phyloP scores from a whole-genome alignment of 2,113 vertebrate species.

The Chaetodon auriga region DNA sequence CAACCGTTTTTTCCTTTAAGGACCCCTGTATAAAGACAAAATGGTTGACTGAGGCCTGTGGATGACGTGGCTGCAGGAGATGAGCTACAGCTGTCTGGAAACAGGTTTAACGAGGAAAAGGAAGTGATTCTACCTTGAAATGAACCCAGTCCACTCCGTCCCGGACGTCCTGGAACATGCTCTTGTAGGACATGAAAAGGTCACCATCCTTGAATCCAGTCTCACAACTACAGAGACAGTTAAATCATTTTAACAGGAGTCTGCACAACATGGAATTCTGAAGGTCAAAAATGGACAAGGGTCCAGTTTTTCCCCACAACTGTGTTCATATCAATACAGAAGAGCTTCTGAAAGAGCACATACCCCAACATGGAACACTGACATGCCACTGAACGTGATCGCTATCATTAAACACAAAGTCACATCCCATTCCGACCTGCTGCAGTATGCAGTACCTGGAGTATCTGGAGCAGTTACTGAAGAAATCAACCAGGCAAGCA shows the following conservation, averaged over 20 bases:
- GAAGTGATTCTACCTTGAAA: conserved; percentile 86
- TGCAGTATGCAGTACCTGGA: conserved; percentile 84
- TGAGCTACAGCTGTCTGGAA: not conserved
- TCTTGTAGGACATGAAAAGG: conserved; percentile 98
- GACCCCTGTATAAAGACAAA: conserved; percentile 86
- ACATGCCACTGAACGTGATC: not conserved
- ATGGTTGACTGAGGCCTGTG: not conserved
- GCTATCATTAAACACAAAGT: not conserved
- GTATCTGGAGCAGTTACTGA: conserved; percentile 95
- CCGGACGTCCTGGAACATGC: conserved; percentile 97
- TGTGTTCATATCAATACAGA: not conserved
- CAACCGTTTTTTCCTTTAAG: conserved; percentile 96
- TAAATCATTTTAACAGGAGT: not conserved
- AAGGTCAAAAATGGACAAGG: no score
- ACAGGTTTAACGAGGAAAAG: no score
- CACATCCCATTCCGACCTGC: not conserved
- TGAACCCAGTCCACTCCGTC: conserved; percentile 98
- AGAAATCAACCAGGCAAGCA: conserved; percentile 97
- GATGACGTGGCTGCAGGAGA: not conserved
- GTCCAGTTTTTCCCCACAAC: no score
- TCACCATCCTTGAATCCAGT: conserved; percentile 97
- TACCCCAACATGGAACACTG: not conserved
- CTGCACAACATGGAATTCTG: not conserved
- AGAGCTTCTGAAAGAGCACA: not conserved
- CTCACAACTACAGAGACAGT: conserved; percentile 87